Evolutionary conservation across 2,797 vertebrate species (phyloP), one percentile per base, ranked within the genome.

Genomic region (Miichthys miiuy): DNA sequence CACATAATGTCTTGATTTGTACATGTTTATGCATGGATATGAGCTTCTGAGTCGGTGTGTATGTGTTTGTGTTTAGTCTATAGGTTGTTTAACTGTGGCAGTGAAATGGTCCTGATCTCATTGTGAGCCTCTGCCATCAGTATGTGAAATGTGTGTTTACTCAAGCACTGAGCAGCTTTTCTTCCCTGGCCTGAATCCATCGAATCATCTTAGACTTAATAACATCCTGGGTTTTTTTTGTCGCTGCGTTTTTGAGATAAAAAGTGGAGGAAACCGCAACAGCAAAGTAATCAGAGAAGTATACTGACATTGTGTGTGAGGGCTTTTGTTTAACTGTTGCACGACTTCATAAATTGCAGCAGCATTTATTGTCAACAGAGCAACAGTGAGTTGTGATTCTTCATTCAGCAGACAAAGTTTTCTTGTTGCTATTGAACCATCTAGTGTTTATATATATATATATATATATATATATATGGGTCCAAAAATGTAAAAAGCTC

Each of bases 71-170:
- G 34, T 52, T 6, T 50, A 3, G 10, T 62, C 16, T 62, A 20
- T 76, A 65, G 60, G 54, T 75, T 73, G 56, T 71, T 57, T 55
- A 27, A 9, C 63, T 14, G 56, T 62, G 57, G 48, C 34, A 66
- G 62, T 75, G 47, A 77, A 87, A 79, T 76, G 67, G 47, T 58
- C 46, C 42, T 79, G 64, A 74, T 83, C 62, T 80, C 58, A 77
- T 58, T 75, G 74, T 75, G 25, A 76, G 25, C 46, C 20, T 23
- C 62, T 47, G 46, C 47, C 65, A 54, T 79, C 77, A 64, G 34
- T 21, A 30, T 68, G 38, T 79, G 27, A 82, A 82, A 70, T 75
- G 41, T 76, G 68, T 83, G 80, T 88, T 91, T 90, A 68, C 75
- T 81, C 44, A 78, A 80, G 57, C 75, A 80, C 55, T 54, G 52